phyloP scores from a whole-genome alignment of 2,888 invertebrate genomes.

The Latheticus oryzae region DNA sequence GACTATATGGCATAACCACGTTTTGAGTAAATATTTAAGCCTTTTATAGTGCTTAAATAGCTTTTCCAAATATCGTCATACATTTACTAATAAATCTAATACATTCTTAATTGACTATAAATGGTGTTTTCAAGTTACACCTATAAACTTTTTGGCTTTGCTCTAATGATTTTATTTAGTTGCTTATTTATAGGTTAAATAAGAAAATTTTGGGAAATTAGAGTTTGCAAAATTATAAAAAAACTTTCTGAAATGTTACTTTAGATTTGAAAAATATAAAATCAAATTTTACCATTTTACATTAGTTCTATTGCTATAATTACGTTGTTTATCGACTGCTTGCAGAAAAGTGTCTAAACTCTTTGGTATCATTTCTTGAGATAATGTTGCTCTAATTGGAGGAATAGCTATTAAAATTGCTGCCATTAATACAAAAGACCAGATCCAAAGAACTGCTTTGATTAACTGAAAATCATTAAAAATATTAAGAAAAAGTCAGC shows the following conservation, averaged over 20 bases:
- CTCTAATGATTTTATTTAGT: too few relatives aligned
- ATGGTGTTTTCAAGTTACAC: slow-evolving; percentile 20
- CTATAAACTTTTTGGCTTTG: slow-evolving; percentile 15
- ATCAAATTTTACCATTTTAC: too few relatives aligned
- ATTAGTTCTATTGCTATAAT: too few relatives aligned
- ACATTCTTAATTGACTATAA: slow-evolving; percentile 22
- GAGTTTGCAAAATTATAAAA: too few relatives aligned
- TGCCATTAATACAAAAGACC: slow-evolving; percentile 15
- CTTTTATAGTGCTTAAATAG: slow-evolving; percentile 27
- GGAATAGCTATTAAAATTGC: slow-evolving; percentile 42
- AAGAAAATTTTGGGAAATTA: too few relatives aligned
- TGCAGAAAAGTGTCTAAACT: too few relatives aligned
- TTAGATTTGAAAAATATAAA: too few relatives aligned
- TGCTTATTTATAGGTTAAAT: too few relatives aligned
- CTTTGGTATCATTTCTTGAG: slow-evolving; percentile 43
- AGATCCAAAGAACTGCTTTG: slow-evolving; percentile 26
- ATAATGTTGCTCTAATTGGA: slow-evolving; percentile 39
- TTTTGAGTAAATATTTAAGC: slow-evolving; percentile 28
- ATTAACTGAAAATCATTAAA: slow-evolving; percentile 26
- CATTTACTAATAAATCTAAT: slow-evolving; percentile 20
- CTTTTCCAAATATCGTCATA: slow-evolving; percentile 10
- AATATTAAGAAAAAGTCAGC: too few relatives aligned
- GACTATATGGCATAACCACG: slow-evolving; percentile 21
- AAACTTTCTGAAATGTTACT: too few relatives aligned
- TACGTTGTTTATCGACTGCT: too few relatives aligned